phyloP scores from a whole-genome alignment of 2,113 vertebrate genomes.

The Phalacrocorax carbo region DNA sequence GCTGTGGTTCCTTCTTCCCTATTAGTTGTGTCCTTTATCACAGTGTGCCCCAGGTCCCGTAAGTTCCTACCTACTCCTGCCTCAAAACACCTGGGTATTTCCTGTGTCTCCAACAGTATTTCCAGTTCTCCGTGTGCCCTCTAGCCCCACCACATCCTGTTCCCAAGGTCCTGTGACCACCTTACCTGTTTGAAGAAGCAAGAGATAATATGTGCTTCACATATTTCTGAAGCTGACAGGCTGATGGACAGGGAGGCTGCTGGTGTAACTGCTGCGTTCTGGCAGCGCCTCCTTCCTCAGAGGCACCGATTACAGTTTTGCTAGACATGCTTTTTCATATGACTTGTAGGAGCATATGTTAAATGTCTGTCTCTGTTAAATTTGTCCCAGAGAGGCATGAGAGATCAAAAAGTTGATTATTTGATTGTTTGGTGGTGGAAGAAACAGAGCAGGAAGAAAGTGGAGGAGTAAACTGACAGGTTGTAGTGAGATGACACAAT shows the following conservation, averaged over 20 bases:
- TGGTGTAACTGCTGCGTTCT: background rate
- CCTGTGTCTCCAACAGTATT: background rate
- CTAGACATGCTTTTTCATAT: rapidly evolving
- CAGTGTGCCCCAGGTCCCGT: rapidly evolving
- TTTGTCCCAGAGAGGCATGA: background rate
- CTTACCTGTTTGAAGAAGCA: background rate
- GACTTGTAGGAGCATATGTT: background rate
- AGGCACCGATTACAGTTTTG: background rate
- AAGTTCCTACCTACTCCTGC: background rate
- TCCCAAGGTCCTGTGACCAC: background rate
- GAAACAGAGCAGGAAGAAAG: background rate
- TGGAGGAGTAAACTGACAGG: background rate
- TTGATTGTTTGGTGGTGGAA: background rate
- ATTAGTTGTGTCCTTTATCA: background rate
- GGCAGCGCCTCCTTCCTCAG: background rate
- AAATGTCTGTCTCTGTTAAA: background rate
- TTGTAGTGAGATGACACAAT: background rate
- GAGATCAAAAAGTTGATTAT: background rate
- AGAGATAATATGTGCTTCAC: background rate
- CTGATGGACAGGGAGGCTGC: background rate
- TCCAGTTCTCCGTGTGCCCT: background rate
- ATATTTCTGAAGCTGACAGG: background rate
- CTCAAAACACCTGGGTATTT: background rate
- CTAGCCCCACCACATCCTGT: background rate
- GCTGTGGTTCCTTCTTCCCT: background rate